Evolutionary conservation across 2,797 vertebrate species (phyloP).

Genomic region (Calcarius lapponicus): DNA sequence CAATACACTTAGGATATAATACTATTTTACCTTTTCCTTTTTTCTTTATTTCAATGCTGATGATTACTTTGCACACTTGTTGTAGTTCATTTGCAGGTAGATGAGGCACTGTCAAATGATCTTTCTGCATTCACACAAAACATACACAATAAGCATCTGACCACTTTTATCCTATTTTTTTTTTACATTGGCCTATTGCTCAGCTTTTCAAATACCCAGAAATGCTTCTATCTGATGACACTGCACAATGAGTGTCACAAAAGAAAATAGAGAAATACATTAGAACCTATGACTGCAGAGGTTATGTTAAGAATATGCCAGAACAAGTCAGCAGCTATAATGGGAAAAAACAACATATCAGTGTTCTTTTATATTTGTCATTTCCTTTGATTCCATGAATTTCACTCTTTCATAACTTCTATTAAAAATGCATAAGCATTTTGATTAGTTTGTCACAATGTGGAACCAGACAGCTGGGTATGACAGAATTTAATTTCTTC

Average conservation of each 20-base stretch:
- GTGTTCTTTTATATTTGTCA: slow-evolving; percentile 6
- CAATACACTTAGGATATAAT: background rate
- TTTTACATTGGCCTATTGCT: background rate
- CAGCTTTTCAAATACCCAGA: background rate
- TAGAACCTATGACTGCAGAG: background rate
- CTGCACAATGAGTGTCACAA: background rate
- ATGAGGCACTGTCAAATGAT: background rate
- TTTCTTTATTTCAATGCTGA: background rate
- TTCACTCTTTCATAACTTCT: slow-evolving; percentile 39
- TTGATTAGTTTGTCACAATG: slow-evolving; percentile 60
- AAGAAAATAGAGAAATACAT: background rate
- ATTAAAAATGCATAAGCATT: slow-evolving; percentile 57
- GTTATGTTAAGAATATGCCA: background rate
- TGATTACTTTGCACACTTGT: background rate
- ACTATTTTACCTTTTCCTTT: background rate
- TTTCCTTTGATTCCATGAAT: slow-evolving; percentile 36
- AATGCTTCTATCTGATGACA: background rate
- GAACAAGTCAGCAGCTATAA: background rate
- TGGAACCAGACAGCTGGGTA: slow-evolving; percentile 38
- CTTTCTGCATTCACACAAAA: background rate
- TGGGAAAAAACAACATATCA: background rate
- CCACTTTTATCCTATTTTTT: background rate
- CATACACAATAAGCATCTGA: background rate
- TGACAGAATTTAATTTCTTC: slow-evolving; percentile 61
- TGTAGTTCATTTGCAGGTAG: background rate